phyloP scores from a whole-genome alignment of 2,888 invertebrate species.

The Lochmaea crataegi region DNA sequence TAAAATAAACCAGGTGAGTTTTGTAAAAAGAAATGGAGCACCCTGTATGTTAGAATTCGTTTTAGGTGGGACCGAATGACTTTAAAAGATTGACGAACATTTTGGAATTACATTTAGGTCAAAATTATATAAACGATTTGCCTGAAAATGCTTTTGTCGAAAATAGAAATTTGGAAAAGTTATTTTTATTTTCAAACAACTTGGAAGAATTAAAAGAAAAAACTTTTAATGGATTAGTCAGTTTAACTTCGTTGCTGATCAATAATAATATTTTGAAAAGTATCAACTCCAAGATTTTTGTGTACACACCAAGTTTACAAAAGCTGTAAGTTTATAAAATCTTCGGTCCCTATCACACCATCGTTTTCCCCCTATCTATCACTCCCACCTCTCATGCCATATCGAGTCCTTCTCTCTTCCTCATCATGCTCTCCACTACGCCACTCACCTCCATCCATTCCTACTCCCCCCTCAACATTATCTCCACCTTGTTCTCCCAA shows the following conservation, averaged over 20 bases:
- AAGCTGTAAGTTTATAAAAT: slow-evolving; percentile 83
- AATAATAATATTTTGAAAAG: slow-evolving; percentile 77
- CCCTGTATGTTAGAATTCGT: too few species aligned
- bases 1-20: slow-evolving; percentile 64
- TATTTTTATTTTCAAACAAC: slow-evolving; percentile 77
- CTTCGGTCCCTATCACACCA: too few species aligned
- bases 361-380: too few species aligned
- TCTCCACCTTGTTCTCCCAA: too few species aligned
- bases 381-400: too few species aligned
- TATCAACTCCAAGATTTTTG: slow-evolving; percentile 74
- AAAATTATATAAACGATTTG: slow-evolving; percentile 72
- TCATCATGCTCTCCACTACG: too few species aligned
- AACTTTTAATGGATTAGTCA: slow-evolving; percentile 72
- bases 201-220: slow-evolving; percentile 72
- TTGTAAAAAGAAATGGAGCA: too few species aligned
- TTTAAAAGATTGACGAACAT: slow-evolving; percentile 69
- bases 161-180: slow-evolving; percentile 71
- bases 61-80: slow-evolving; percentile 69
- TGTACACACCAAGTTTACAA: slow-evolving; percentile 73
- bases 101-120: slow-evolving; percentile 76
- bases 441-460: too few species aligned
- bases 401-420: too few species aligned
- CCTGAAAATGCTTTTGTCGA: slow-evolving; percentile 72
- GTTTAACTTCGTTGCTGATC: slow-evolving; percentile 75
- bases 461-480: too few species aligned